A percentile compares a stretch with the other conserved stretches of the same genome.
These are phyloP conservation scores for Herpetotheres cachinnans DNA, from an alignment of 2,113 vertebrate genomes.

Conservation along the genomic window DNA sequence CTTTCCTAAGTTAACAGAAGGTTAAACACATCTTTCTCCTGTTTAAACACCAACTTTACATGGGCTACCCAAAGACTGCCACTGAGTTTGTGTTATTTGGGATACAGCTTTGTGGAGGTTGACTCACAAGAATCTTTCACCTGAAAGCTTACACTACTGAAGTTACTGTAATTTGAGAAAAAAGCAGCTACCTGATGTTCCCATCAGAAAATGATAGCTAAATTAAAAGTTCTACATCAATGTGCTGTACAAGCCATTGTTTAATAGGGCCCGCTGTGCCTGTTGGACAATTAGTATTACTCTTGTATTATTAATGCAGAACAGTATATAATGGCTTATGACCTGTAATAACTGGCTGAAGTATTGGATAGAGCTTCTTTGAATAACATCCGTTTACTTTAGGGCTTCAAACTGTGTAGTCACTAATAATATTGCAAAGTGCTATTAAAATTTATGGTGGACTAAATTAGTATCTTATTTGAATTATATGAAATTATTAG, in stretches of 20 bases:
- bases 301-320: conserved; percentile 51
- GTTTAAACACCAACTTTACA: neutral
- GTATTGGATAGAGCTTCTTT: neutral
- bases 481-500: conserved; percentile 28
- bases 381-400: conserved; percentile 18
- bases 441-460: conserved; percentile 15
- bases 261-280: conserved; percentile 32
- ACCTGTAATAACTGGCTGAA: conserved; percentile 29
- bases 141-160: neutral
- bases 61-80: neutral
- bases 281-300: conserved; percentile 47
- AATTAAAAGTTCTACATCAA: conserved; percentile 27
- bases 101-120: neutral
- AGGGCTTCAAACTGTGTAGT: neutral
- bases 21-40: neutral
- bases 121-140: neutral
- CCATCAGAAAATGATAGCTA: neutral
- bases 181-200: neutral
- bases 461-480: conserved; percentile 11
- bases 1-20: neutral
- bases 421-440: neutral
- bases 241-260: neutral
- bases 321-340: conserved; percentile 33
- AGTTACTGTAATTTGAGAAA: neutral
- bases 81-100: neutral